Conservation (phyloP, 2,888 invertebrate genomes). For the Tortrix viridana region DNA sequence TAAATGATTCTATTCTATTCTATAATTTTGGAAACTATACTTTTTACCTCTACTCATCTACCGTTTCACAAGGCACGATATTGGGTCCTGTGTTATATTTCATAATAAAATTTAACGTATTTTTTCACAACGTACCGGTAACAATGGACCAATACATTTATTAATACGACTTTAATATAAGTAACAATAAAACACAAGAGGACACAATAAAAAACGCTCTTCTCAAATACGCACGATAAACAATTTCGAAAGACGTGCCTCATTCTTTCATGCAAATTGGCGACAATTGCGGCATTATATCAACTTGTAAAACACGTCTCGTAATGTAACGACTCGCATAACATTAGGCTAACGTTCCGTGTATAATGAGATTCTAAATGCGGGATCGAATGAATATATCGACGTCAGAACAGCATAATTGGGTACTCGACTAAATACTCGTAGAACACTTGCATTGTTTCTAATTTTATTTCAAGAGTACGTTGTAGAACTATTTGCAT, state of each 20-base stretch:
- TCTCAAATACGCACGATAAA: constrained; percentile 27
- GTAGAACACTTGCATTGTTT: too few species aligned
- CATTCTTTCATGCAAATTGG: constrained; percentile 37
- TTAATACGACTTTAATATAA: too few species aligned
- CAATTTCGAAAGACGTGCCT: constrained; percentile 27
- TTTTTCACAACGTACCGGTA: background rate
- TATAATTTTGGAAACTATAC: too few species aligned
- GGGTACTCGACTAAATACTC: too few species aligned
- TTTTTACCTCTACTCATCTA: background rate
- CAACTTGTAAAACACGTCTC: constrained; percentile 34
- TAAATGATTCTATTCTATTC: too few species aligned
- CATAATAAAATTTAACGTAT: background rate
- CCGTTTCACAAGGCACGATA: constrained; percentile 11
- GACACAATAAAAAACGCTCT: background rate
- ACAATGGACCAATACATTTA: too few species aligned
- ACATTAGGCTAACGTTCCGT: constrained; percentile 30
- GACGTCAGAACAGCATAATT: background rate
- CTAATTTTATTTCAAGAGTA: too few species aligned
- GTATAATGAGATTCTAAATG: constrained; percentile 32
- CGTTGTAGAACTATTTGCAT: too few species aligned
- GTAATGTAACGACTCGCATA: constrained; percentile 36
- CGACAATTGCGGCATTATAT: constrained; percentile 37
- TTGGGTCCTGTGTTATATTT: background rate
- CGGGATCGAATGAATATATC: constrained; percentile 34
- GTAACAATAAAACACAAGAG: background rate